Evolutionary conservation across 2,888 invertebrate species (phyloP), one percentile per base, ranked within the genome.

Genomic region (Cheilosia variabilis): DNA sequence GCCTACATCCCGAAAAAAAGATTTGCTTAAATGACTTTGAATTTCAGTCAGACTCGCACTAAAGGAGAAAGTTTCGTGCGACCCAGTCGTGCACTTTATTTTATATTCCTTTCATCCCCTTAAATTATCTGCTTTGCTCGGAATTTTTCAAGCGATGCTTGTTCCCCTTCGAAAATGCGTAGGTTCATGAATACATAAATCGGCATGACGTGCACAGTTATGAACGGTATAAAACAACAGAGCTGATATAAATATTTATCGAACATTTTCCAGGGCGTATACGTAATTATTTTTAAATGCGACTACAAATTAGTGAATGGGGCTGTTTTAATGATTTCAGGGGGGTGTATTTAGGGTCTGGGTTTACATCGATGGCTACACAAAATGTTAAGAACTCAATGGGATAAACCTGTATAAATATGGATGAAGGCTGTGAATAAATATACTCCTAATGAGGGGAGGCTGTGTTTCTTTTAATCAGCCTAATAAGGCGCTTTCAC

Each of bases 241-340:
- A 19, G 5, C 15, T 50, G 50, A 19, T 37, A 24, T 31, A 31
- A 19, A 63, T 24, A 58, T 58, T 71, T 58, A 24, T 10, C 6
- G 27, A 50, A 55, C 7, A 24, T 27, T 41, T 69, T 55, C 7
- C 15, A 43, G 45, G 53, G 68, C 68, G 68, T 68, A 68, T 68
- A 68, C 68, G 68, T 45, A 69, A 57, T 69, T 69, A 57, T 69
- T 69, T 69, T 57, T 69, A 57, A 57, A 69, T 69, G 45, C 31
- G 68, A 1, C 43, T 57, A 69, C 45, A 69, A 69, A 69, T 69
- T 69, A 69, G 45, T 13, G 31, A 41, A 53, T 19, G 37, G 13
- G 41, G 41, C 19, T 27, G 41, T 10, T 50, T 52, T 52, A 22
- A 58, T 69, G 50, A 9, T 15, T 24, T 13, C 34, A 43, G 6